Percentiles rank a stretch among this genome's conserved stretches.
phyloP scores from a whole-genome alignment of 2,797 vertebrate genomes.

The Sebastes kiyomatsui region DNA sequence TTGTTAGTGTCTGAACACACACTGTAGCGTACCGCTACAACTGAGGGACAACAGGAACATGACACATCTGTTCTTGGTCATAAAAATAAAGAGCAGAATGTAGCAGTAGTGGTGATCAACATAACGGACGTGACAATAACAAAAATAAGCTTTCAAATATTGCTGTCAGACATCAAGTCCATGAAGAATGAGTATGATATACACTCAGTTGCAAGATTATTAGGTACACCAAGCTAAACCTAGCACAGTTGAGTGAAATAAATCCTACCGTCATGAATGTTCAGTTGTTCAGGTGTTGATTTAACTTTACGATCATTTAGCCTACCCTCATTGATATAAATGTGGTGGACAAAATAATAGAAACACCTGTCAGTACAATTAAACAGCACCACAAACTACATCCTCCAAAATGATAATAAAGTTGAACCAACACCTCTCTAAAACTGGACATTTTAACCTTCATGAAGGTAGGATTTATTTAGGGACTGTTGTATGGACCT shows the following conservation, averaged over 20 bases:
- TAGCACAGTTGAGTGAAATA: neutral
- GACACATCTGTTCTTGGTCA: neutral
- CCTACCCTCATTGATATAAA: neutral
- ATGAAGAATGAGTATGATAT: neutral
- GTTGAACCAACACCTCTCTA: no score
- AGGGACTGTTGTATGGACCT: accelerated
- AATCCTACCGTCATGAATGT: neutral
- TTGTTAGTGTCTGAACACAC: neutral
- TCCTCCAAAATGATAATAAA: neutral
- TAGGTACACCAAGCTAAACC: neutral
- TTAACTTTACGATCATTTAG: no score
- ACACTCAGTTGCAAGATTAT: neutral
- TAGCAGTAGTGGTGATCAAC: neutral
- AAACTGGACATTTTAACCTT: no score
- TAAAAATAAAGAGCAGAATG: neutral
- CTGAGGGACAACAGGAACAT: neutral
- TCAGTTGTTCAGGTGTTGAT: neutral
- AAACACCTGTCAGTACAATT: neutral
- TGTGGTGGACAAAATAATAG: neutral
- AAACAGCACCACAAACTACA: neutral
- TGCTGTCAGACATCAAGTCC: neutral
- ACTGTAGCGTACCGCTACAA: neutral
- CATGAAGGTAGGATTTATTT: no score
- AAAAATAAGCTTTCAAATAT: neutral
- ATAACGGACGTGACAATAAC: neutral